Evolutionary conservation across 2,888 invertebrate genomes (phyloP).

Genomic region (Cactoblastis cactorum): DNA sequence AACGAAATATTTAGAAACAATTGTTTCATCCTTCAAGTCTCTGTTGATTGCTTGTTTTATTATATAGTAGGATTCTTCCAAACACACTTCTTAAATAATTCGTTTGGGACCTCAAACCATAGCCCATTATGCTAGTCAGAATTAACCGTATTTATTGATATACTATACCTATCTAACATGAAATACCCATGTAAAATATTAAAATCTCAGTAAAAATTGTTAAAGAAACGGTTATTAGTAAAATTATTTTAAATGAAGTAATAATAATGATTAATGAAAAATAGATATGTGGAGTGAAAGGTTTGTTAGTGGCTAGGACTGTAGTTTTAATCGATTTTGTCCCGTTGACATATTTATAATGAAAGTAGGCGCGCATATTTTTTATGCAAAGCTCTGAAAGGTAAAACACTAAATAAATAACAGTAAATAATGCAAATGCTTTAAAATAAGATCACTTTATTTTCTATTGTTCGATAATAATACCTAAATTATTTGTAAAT

Average conservation of each 20-base stretch:
- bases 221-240: conserved; percentile 37
- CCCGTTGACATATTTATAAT: conserved; percentile 27
- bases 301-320: conserved; percentile 39
- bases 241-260: conserved; percentile 31
- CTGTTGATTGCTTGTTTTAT: conserved; percentile 3
- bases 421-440: conserved; percentile 1
- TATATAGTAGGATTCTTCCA: not conserved
- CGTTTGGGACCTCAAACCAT: conserved; percentile 26
- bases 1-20: not conserved
- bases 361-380: conserved; percentile 27
- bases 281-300: conserved; percentile 31
- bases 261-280: conserved; percentile 24
- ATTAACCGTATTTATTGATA: conserved; percentile 18
- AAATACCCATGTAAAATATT: conserved; percentile 37
- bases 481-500: not conserved
- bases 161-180: conserved; percentile 24
- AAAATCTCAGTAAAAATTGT: conserved; percentile 34
- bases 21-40: not conserved
- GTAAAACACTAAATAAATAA: not conserved
- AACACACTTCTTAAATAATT: conserved; percentile 12
- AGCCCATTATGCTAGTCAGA: conserved; percentile 27
- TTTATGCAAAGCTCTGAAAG: conserved; percentile 11
- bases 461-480: not conserved
- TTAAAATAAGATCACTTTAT: not conserved
- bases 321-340: conserved; percentile 34